phyloP scores from a whole-genome alignment of 2,797 vertebrate genomes.

The Pyrrhura leucotis region DNA sequence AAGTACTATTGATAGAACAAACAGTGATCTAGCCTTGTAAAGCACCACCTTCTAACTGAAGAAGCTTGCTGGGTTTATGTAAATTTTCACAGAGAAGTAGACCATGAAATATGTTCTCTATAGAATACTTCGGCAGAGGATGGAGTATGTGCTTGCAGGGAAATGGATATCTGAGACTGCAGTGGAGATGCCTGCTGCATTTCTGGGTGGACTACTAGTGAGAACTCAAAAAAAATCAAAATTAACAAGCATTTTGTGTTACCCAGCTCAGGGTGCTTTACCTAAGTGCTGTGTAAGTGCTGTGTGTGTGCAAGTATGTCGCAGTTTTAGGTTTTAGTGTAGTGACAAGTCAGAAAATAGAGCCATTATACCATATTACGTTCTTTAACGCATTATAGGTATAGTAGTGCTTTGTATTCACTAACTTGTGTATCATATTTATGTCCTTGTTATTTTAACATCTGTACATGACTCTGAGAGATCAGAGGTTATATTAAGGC shows the following conservation, averaged over 20 bases:
- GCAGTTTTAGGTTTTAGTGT: not conserved
- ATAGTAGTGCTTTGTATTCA: not conserved
- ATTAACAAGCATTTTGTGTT: not conserved
- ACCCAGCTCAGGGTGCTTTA: not conserved
- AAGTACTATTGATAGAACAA: not conserved
- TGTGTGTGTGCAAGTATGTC: not conserved
- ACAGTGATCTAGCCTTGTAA: not conserved
- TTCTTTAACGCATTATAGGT: not conserved
- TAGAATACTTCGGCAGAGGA: not conserved
- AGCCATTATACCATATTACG: not conserved
- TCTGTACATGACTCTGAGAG: not conserved
- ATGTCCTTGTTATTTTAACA: slow-evolving; percentile 38
- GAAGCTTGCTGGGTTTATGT: not conserved
- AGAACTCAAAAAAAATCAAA: not conserved
- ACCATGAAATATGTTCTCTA: not conserved
- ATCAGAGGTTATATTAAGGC: slow-evolving; percentile 38
- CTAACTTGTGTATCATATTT: slow-evolving; percentile 8
- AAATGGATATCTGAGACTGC: not conserved
- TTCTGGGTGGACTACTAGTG: not conserved
- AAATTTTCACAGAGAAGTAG: not conserved
- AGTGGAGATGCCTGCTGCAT: not conserved
- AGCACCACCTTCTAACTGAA: not conserved
- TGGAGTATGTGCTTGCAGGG: not conserved
- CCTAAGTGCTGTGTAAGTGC: not conserved
- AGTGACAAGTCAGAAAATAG: not conserved